Evolutionary conservation across 2,888 invertebrate species (phyloP).

Genomic region (Kryphioiulus occultus): DNA sequence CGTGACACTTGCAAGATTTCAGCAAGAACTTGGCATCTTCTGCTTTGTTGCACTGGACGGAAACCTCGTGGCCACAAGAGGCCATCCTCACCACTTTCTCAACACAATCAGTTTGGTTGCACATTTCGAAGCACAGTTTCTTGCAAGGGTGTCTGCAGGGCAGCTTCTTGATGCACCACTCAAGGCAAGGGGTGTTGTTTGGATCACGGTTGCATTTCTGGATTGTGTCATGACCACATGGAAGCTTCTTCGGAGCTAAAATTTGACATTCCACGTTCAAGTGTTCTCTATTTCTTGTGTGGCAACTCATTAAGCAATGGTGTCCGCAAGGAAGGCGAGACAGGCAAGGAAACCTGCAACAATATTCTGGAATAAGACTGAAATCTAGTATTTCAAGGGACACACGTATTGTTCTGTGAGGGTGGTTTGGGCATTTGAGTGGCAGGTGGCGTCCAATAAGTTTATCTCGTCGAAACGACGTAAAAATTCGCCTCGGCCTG

Average conservation of each 20-base stretch:
- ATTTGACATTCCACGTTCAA: constrained; percentile 57
- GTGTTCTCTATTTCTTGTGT: constrained; percentile 43
- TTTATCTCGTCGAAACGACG: no score
- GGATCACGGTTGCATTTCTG: constrained; percentile 55
- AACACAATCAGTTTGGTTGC: constrained; percentile 51
- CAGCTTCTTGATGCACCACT: constrained; percentile 58
- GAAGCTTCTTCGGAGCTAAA: constrained; percentile 56
- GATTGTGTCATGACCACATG: constrained; percentile 56
- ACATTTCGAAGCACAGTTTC: constrained; percentile 52
- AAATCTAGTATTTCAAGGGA: constrained; percentile 53
- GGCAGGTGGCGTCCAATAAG: no score
- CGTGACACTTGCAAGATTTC: constrained; percentile 55
- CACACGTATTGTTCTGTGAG: no score
- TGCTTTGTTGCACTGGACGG: constrained; percentile 46
- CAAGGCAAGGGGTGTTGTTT: constrained; percentile 55
- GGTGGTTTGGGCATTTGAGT: no score
- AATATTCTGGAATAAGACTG: constrained; percentile 47
- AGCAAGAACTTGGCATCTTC: not conserved
- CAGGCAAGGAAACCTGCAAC: constrained; percentile 59
- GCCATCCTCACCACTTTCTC: constrained; percentile 48
- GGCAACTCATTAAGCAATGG: constrained; percentile 51
- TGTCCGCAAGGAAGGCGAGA: constrained; percentile 60
- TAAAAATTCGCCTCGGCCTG: no score
- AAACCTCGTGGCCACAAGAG: constrained; percentile 54
- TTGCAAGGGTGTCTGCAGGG: constrained; percentile 58